Conservation (phyloP, 2,113 vertebrate genomes). For the Danio rerio region DNA sequence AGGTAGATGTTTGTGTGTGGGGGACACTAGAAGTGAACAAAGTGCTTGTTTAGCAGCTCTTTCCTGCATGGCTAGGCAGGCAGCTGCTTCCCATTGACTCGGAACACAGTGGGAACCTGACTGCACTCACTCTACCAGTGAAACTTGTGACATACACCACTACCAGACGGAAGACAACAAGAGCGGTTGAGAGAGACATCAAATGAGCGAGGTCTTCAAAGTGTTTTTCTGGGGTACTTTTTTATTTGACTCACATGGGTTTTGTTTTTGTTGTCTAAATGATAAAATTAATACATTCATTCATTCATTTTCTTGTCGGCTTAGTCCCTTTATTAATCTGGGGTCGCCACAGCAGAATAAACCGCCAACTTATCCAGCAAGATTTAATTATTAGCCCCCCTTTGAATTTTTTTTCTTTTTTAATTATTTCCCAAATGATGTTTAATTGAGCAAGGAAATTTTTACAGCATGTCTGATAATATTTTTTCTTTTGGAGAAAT, state of each 20-base stretch:
- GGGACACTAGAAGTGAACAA: conserved; percentile 25
- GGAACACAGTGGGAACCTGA: conserved; percentile 88
- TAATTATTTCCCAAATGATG: no score
- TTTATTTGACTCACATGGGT: background rate
- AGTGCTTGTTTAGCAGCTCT: conserved; percentile 37
- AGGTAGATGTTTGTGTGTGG: conserved; percentile 34
- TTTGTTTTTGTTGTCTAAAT: background rate
- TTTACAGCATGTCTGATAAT: no score
- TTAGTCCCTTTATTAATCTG: no score
- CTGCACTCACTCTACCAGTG: conserved; percentile 54
- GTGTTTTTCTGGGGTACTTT: background rate
- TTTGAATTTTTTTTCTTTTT: no score
- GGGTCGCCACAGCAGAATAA: no score
- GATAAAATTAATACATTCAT: background rate
- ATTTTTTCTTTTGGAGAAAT: no score
- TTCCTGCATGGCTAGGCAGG: conserved; percentile 87
- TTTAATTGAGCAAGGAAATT: no score
- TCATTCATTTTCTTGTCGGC: no score
- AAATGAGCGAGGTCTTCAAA: conserved; percentile 9
- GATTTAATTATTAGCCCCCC: no score
- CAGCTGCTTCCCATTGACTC: conserved; percentile 92
- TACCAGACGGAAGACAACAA: conserved; percentile 73
- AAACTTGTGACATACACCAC: conserved; percentile 78
- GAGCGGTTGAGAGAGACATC: conserved; percentile 31
- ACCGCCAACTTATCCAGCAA: no score